Percentiles rank a stretch among this genome's conserved stretches.
Evolutionary conservation across 2,113 vertebrate species (phyloP).

Genomic region (Nibea coibor): DNA sequence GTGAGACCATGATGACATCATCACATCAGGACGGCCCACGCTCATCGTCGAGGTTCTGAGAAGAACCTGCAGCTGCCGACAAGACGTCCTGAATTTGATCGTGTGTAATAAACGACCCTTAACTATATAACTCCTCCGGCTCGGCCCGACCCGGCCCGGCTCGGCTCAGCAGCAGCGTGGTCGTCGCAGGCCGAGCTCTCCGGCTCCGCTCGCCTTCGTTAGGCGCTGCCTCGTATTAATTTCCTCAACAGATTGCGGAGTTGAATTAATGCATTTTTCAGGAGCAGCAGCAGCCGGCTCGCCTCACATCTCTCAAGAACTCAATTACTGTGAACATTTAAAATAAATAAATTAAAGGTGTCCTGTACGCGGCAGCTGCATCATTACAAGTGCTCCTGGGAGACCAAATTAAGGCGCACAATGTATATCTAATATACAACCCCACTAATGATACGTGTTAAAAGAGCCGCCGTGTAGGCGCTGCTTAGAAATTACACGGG

Average conservation of each 20-base stretch:
- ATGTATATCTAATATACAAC: constrained; percentile 85
- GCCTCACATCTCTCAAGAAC: constrained; percentile 78
- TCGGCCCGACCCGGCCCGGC: too few relatives aligned
- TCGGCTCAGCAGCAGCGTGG: neutral
- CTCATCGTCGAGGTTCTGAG: constrained; percentile 6
- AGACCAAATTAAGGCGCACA: constrained; percentile 83
- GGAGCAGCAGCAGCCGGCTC: constrained; percentile 47
- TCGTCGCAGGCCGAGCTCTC: neutral
- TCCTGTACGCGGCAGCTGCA: constrained; percentile 81
- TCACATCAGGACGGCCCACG: constrained; percentile 23
- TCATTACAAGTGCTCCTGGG: constrained; percentile 81
- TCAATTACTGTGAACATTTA: constrained; percentile 83
- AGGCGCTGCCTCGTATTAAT: constrained; percentile 62
- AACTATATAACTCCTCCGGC: constrained; percentile 53
- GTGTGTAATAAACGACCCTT: constrained; percentile 60
- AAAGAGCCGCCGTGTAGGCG: constrained; percentile 80
- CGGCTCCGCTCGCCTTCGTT: constrained; percentile 26
- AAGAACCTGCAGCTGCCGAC: constrained; percentile 63
- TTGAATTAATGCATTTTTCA: constrained; percentile 70
- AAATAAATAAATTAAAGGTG: constrained; percentile 84
- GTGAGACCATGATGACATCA: constrained; percentile 34
- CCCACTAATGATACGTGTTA: constrained; percentile 84
- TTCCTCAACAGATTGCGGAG: constrained; percentile 59
- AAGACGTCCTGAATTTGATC: constrained; percentile 13
- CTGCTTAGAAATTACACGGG: constrained; percentile 84